Evolutionary conservation across 2,888 invertebrate genomes (phyloP).

Genomic region (Drosophila prolongata): DNA sequence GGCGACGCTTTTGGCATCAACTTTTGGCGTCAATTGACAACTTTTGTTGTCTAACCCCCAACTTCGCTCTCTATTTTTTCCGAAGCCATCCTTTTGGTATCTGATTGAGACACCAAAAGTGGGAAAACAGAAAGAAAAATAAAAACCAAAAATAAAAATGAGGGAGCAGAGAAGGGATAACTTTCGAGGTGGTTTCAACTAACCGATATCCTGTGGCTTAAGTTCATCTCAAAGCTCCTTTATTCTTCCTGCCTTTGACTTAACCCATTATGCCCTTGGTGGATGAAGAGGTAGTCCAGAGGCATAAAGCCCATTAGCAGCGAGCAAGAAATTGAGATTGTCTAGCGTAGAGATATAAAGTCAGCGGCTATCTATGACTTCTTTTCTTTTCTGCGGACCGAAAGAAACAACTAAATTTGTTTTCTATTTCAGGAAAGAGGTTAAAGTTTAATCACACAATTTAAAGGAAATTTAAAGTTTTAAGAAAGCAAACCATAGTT

Average conservation of each 20-base stretch:
- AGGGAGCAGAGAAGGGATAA: slow-evolving; percentile 6
- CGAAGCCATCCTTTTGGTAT: slow-evolving; percentile 57
- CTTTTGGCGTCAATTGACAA: slow-evolving; percentile 80
- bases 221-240: slow-evolving; percentile 4
- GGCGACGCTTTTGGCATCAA: slow-evolving; percentile 62
- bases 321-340: slow-evolving; percentile 67
- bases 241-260: neutral
- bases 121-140: slow-evolving; percentile 35
- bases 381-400: slow-evolving; percentile 14
- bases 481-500: too few relatives aligned
- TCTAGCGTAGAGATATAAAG: slow-evolving; percentile 27
- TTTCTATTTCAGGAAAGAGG: neutral
- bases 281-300: slow-evolving; percentile 15
- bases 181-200: slow-evolving; percentile 16
- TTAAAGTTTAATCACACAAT: neutral
- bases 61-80: slow-evolving; percentile 29
- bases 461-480: neutral
- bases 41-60: slow-evolving; percentile 61
- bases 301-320: slow-evolving; percentile 45
- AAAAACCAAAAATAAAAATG: slow-evolving; percentile 14
- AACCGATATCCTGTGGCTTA: slow-evolving; percentile 25
- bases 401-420: slow-evolving; percentile 12
- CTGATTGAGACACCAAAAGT: slow-evolving; percentile 74
- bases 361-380: slow-evolving; percentile 21
- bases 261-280: slow-evolving; percentile 1